Conservation (phyloP, 2,888 invertebrate genomes). For the Griposia aprilina region DNA sequence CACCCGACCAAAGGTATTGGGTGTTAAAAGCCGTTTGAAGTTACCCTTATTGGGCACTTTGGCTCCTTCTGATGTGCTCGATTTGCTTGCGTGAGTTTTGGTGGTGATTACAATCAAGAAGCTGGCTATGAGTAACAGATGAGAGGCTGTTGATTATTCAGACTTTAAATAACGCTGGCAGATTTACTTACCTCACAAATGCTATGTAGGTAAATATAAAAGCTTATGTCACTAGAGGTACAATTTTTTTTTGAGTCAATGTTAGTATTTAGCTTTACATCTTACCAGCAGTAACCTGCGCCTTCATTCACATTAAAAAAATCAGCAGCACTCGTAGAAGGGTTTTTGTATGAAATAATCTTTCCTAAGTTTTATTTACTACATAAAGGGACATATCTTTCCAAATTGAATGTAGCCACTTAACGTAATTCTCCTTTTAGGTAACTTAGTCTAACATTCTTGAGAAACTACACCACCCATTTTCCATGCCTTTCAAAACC, state of each 20-base stretch:
- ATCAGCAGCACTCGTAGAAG: background rate
- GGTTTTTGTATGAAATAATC: background rate
- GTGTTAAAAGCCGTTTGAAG: slow-evolving; percentile 79
- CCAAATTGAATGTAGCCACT: background rate
- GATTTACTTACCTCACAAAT: too few species aligned
- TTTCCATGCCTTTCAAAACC: background rate
- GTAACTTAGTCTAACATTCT: background rate
- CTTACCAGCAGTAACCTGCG: too few species aligned
- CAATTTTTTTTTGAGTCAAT: too few species aligned
- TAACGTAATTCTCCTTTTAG: too few species aligned
- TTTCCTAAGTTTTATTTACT: background rate
- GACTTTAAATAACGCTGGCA: too few species aligned
- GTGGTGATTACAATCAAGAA: background rate
- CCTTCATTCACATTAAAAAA: background rate
- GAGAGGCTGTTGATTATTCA: background rate
- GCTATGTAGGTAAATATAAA: too few species aligned
- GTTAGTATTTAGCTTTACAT: too few species aligned
- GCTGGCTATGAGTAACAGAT: background rate
- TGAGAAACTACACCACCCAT: background rate
- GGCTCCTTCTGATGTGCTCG: slow-evolving; percentile 32
- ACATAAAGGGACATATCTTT: background rate
- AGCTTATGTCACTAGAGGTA: too few species aligned
- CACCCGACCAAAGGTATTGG: slow-evolving; percentile 67
- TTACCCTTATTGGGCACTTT: slow-evolving; percentile 66
- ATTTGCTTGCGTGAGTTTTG: slow-evolving; percentile 17